Percentiles rank a stretch among this genome's conserved stretches.
These are phyloP conservation scores for Schizopygopsis malacanthus DNA, from an alignment of 2,797 vertebrate genomes.

Conservation along the genomic window DNA sequence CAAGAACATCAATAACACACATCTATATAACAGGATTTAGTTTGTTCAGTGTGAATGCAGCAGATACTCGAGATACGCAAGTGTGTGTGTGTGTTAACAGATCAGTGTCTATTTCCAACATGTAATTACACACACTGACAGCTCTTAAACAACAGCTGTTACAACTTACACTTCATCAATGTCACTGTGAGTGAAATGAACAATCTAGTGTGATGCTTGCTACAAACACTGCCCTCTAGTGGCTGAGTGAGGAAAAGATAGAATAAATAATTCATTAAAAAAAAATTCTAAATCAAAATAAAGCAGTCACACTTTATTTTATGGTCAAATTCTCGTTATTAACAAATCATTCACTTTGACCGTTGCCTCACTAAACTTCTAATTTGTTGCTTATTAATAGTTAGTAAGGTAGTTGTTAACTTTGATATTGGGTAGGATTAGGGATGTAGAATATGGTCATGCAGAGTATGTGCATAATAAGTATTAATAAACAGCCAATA, in stretches of 20 bases:
- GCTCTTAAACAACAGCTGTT: conserved; percentile 30
- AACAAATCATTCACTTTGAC: neutral
- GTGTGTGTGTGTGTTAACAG: neutral
- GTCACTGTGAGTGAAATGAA: neutral
- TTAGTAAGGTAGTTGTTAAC: neutral
- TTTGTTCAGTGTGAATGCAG: conserved; percentile 26
- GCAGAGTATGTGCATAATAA: neutral
- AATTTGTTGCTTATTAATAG: no score
- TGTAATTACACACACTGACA: conserved; percentile 48
- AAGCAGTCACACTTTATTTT: no score
- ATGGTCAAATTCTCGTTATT: neutral
- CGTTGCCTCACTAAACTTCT: neutral
- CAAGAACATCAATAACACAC: conserved; percentile 22
- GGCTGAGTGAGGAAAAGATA: neutral
- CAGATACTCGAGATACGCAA: neutral
- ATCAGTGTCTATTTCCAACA: conserved; percentile 26
- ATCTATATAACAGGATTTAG: conserved; percentile 27
- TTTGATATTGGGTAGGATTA: neutral
- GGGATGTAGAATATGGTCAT: neutral
- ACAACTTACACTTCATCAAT: neutral
- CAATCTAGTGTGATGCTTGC: neutral
- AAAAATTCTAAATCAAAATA: neutral
- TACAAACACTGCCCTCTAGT: conserved; percentile 26
- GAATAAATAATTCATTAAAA: neutral
- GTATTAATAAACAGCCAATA: neutral